phyloP scores from a whole-genome alignment of 23 tunicate species.

The Aplidium turbinatum region DNA sequence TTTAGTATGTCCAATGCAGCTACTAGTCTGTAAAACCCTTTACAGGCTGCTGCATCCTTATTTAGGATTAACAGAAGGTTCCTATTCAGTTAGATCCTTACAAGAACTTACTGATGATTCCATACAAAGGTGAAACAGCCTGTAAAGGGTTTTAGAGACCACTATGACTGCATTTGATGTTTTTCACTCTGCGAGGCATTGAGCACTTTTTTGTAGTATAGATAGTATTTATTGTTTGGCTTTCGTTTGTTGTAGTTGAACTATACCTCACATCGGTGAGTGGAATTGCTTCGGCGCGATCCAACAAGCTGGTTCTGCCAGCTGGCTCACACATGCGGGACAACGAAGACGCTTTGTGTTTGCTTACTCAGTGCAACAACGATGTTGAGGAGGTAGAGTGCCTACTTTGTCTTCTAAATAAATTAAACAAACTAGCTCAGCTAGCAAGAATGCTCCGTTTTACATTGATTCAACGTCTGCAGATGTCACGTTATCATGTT shows the following conservation, averaged over 20 bases:
- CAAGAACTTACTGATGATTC: too few relatives aligned
- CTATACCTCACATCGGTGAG: constrained; percentile 2
- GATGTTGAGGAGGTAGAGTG: constrained; percentile 63
- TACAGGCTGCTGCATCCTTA: background rate
- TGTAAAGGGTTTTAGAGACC: too few relatives aligned
- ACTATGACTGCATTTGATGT: background rate
- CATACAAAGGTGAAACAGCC: background rate
- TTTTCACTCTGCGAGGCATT: background rate
- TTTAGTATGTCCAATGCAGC: too few relatives aligned
- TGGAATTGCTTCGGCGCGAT: background rate
- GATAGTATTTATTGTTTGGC: background rate
- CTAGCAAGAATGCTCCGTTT: too few relatives aligned
- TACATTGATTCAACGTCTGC: background rate
- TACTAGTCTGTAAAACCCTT: too few relatives aligned
- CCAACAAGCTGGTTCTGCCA: constrained; percentile 13
- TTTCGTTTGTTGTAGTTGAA: constrained; percentile 3
- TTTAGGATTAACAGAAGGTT: background rate
- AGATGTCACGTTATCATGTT: background rate
- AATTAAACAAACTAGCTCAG: background rate
- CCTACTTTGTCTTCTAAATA: too few relatives aligned
- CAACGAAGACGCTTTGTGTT: constrained; percentile 78
- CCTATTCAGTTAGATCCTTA: too few relatives aligned
- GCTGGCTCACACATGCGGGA: constrained; percentile 64
- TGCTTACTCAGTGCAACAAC: constrained; percentile 51
- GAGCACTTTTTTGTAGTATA: too few relatives aligned